phyloP scores from a whole-genome alignment of 2,888 invertebrate genomes.

The Heliconius aoede region DNA sequence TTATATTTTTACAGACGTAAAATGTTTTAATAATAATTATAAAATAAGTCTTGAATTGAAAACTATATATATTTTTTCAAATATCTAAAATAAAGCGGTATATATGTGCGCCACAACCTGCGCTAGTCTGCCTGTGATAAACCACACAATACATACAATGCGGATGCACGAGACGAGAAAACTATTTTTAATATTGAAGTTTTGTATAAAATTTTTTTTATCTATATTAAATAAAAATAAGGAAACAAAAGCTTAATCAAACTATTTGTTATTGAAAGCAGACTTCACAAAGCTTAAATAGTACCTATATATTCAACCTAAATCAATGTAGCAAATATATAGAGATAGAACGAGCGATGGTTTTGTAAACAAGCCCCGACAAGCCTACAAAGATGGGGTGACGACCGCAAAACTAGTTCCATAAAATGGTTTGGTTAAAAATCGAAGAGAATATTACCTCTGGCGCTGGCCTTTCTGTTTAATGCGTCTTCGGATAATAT shows the following conservation, averaged over 20 bases:
- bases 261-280: not conserved
- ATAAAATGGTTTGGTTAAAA: conserved; percentile 24
- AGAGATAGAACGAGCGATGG: conserved; percentile 5
- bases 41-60: too few species aligned
- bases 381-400: conserved; percentile 3
- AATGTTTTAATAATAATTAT: too few species aligned
- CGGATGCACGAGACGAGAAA: not conserved
- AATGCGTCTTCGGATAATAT: not conserved
- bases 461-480: not conserved
- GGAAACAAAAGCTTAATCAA: too few species aligned
- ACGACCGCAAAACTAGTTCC: conserved; percentile 25
- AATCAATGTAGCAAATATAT: conserved; percentile 12
- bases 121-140: not conserved
- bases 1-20: too few species aligned
- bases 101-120: not conserved
- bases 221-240: not conserved
- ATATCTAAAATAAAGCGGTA: too few species aligned
- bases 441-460: conserved; percentile 9
- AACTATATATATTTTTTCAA: too few species aligned
- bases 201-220: not conserved
- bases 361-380: conserved; percentile 11
- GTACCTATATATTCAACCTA: not conserved
- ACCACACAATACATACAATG: not conserved
- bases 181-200: not conserved
- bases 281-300: conserved; percentile 4